A percentile compares a stretch with the other conserved stretches of the same genome.
These are phyloP conservation scores for Stenopsyche tienmushanensis DNA, from an alignment of 1,140 invertebrate species.

Conservation along the genomic window DNA sequence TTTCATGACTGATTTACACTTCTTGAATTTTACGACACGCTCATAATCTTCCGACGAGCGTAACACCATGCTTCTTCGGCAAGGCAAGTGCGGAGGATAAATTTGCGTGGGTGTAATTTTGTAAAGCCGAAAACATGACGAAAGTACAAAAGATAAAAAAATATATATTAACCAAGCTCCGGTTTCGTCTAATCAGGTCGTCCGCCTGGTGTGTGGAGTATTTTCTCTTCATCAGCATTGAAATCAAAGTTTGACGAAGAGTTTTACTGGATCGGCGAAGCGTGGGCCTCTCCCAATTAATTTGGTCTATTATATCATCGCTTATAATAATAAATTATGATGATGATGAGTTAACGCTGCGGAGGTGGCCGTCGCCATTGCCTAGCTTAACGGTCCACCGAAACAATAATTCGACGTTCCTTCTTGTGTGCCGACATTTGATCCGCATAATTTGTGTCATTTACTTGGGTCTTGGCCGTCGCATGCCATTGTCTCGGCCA, in stretches of 20 bases:
- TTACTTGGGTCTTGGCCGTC: too few species aligned
- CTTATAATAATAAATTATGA: neutral
- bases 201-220: neutral
- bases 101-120: neutral
- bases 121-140: too few species aligned
- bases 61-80: too few species aligned
- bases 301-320: neutral
- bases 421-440: neutral
- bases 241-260: too few species aligned
- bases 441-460: neutral
- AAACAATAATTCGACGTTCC: too few species aligned
- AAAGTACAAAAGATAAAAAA: neutral
- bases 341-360: neutral
- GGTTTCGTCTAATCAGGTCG: neutral
- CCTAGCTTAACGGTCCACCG: too few species aligned
- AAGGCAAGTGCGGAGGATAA: too few species aligned
- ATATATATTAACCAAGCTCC: neutral
- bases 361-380: neutral
- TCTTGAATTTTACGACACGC: too few species aligned
- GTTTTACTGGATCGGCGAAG: neutral
- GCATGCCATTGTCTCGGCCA: too few species aligned
- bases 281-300: neutral
- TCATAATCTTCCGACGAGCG: too few species aligned
- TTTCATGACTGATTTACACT: too few species aligned
- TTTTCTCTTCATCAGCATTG: neutral